Percentiles rank a stretch among this genome's conserved stretches.
Evolutionary conservation across 2,797 vertebrate genomes (phyloP).

Genomic region (Pogonophryne albipinna): DNA sequence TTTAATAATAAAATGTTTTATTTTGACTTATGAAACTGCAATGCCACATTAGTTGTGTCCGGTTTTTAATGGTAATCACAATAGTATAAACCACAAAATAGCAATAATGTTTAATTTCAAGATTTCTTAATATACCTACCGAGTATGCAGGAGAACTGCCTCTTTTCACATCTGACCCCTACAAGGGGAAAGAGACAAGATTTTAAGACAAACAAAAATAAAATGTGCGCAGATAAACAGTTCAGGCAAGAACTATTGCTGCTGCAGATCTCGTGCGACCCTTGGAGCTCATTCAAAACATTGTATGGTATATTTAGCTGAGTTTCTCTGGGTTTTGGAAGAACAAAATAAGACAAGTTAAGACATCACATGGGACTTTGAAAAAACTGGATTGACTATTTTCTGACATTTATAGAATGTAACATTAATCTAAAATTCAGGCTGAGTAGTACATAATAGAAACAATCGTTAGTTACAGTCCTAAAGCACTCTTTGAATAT

Average conservation of each 20-base stretch:
- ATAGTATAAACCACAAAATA: background rate
- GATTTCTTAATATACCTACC: slow-evolving; percentile 64
- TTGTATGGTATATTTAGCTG: too few species aligned
- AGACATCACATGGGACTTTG: too few species aligned
- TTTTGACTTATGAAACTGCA: background rate
- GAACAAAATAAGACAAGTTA: too few species aligned
- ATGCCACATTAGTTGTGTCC: background rate
- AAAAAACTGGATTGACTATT: too few species aligned
- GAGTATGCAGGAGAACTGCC: slow-evolving; percentile 85
- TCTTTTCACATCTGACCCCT: slow-evolving; percentile 85
- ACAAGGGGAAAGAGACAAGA: slow-evolving; percentile 17
- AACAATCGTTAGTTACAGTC: fast-evolving
- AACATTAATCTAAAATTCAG: too few species aligned
- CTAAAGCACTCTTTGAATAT: background rate
- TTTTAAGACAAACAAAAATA: slow-evolving; percentile 12
- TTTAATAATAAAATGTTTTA: slow-evolving; percentile 1
- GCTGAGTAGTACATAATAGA: too few species aligned
- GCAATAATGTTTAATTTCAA: background rate
- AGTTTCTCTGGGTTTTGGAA: too few species aligned
- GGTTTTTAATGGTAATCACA: background rate
- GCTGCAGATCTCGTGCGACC: too few species aligned
- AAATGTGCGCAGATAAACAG: too few species aligned
- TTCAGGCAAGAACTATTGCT: too few species aligned
- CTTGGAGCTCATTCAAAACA: too few species aligned
- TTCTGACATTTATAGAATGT: too few species aligned